phyloP scores from a whole-genome alignment of 2,888 invertebrate species.

The Synanthedon myopaeformis region DNA sequence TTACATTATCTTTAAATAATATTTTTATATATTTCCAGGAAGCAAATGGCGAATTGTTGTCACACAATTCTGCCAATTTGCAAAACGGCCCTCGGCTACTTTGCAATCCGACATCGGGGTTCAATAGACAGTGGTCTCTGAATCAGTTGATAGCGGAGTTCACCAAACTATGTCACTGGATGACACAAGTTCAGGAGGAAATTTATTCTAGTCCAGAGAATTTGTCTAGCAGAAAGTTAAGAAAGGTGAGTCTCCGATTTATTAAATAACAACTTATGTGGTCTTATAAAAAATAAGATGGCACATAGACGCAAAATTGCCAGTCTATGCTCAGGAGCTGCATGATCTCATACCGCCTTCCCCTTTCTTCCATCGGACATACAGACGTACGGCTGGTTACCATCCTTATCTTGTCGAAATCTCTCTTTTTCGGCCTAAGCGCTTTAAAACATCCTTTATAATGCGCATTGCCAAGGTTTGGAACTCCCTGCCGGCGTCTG shows the following conservation, averaged over 20 bases:
- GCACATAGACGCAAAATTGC: no score
- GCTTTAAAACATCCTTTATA: no score
- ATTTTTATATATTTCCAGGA: conserved; percentile 63
- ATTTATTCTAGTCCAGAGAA: conserved; percentile 81
- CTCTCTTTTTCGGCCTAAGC: no score
- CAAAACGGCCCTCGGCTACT: conserved; percentile 39
- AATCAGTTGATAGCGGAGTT: conserved; percentile 83
- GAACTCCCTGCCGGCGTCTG: no score
- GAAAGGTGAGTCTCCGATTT: conserved; percentile 65
- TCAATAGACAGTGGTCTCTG: conserved; percentile 77
- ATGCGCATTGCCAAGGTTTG: no score
- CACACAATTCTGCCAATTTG: conserved; percentile 67
- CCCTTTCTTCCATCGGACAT: no score
- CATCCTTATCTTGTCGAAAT: no score
- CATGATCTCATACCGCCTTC: no score
- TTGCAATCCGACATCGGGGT: conserved; percentile 37
- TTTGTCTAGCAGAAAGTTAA: conserved; percentile 74
- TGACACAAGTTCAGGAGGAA: conserved; percentile 81
- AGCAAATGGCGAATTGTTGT: conserved; percentile 80
- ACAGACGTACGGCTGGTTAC: no score
- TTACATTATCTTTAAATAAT: no score
- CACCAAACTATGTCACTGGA: conserved; percentile 84
- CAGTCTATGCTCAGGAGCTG: no score
- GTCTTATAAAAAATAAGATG: no score
- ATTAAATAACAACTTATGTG: background rate